Conservation (phyloP, 2,888 invertebrate genomes). For the Plebejus melissa region DNA sequence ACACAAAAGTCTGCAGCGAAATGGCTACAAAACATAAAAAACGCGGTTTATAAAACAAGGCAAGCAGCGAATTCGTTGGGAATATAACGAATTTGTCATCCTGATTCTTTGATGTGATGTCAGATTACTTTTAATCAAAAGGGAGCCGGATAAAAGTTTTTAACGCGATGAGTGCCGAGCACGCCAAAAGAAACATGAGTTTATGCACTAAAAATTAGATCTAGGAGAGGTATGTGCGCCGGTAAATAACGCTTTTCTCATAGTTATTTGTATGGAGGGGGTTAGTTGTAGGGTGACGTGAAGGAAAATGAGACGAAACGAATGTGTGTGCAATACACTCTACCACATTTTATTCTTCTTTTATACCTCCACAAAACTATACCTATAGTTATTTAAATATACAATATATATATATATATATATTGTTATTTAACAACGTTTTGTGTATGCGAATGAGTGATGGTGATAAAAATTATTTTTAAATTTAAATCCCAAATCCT, state of each 20-base stretch:
- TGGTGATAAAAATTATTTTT: too few species aligned
- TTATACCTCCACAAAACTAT: background rate
- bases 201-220: conserved; percentile 15
- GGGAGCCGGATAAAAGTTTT: conserved; percentile 14
- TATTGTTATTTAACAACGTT: too few species aligned
- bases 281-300: background rate
- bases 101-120: conserved; percentile 20
- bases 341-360: background rate
- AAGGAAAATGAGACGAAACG: background rate
- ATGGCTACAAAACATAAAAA: conserved; percentile 34
- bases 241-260: conserved; percentile 16
- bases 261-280: conserved; percentile 6
- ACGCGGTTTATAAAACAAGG: conserved; percentile 35
- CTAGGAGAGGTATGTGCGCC: conserved; percentile 11
- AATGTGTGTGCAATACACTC: background rate
- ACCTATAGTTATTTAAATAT: background rate
- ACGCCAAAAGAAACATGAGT: conserved; percentile 14
- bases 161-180: conserved; percentile 16
- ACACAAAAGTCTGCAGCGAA: conserved; percentile 37
- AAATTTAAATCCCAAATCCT: too few species aligned
- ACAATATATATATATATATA: too few species aligned
- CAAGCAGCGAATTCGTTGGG: conserved; percentile 30
- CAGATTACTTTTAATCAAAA: conserved; percentile 24
- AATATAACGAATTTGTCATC: conserved; percentile 28
- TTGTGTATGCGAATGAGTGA: too few species aligned